These are phyloP conservation scores for Caenorhabditis zanzibari DNA, from an alignment of 2,888 invertebrate genomes.

Conservation along the genomic window DNA sequence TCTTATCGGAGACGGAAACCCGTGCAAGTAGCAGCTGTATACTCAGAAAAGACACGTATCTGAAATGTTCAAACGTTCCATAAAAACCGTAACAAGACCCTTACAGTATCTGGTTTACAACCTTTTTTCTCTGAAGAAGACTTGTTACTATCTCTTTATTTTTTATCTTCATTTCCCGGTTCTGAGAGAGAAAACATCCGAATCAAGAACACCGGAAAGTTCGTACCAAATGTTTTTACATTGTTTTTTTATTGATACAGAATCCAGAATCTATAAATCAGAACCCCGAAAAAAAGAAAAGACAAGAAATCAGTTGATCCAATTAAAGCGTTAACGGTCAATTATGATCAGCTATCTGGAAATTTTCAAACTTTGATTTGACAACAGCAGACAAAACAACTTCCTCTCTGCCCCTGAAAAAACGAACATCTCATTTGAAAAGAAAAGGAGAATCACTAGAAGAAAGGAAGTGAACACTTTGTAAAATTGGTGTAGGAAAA, in stretches of 20 bases:
- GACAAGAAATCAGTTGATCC: constrained; percentile 45
- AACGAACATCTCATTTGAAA: not conserved
- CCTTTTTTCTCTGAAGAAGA: constrained; percentile 14
- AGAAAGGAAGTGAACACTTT: constrained; percentile 31
- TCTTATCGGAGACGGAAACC: constrained; percentile 22
- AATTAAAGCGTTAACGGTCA: constrained; percentile 44
- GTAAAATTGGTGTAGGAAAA: constrained; percentile 10
- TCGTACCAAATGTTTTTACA: not conserved
- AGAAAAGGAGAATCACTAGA: not conserved
- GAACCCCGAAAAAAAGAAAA: not conserved
- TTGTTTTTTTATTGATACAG: not conserved
- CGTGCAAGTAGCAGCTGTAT: constrained; percentile 30
- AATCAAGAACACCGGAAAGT: constrained; percentile 8
- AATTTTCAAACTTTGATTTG: constrained; percentile 34
- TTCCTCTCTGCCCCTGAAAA: not conserved
- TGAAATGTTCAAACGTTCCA: constrained; percentile 42
- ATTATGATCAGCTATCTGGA: constrained; percentile 31
- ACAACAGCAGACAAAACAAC: constrained; percentile 5
- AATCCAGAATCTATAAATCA: constrained; percentile 4
- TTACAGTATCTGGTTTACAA: constrained; percentile 50
- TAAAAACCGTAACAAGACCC: constrained; percentile 37
- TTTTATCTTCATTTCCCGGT: constrained; percentile 24
- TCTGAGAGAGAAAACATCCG: not conserved
- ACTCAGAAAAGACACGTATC: constrained; percentile 39
- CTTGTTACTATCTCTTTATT: constrained; percentile 15